phyloP scores from a whole-genome alignment of 2,797 vertebrate species.

The Trematomus bernacchii region DNA sequence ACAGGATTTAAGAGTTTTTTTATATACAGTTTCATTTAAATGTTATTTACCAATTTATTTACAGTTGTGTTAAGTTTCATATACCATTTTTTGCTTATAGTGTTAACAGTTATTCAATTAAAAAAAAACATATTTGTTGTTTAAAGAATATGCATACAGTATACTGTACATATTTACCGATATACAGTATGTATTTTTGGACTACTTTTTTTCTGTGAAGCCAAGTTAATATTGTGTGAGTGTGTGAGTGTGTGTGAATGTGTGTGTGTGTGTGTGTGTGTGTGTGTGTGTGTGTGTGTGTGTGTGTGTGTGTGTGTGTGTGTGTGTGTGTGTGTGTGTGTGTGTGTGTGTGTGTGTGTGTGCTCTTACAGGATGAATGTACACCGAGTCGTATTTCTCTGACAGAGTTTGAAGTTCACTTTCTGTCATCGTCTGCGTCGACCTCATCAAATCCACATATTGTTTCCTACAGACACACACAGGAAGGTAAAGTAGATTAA shows the following conservation, averaged over 20 bases:
- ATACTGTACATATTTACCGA: too few relatives aligned
- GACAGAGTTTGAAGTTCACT: conserved; percentile 60
- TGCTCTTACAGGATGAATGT: conserved; percentile 74
- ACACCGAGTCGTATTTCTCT: conserved; percentile 70
- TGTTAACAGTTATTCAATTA: background rate
- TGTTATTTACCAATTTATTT: background rate
- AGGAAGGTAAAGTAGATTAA: background rate
- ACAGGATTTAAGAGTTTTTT: background rate
- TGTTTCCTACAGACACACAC: conserved; percentile 55
- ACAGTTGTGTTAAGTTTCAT: background rate
- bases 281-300: background rate
- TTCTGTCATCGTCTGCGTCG: conserved; percentile 66
- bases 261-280: conserved; percentile 5
- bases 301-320: background rate
- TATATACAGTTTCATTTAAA: too few relatives aligned
- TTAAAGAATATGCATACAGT: too few relatives aligned
- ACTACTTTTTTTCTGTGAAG: background rate
- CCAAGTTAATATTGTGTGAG: background rate
- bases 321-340: conserved; percentile 12
- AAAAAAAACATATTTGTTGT: too few relatives aligned
- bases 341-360: conserved; percentile 1
- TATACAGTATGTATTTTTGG: background rate
- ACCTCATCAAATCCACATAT: conserved; percentile 66
- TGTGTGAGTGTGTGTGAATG: background rate
- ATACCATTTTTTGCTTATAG: background rate